Conservation (phyloP, 2,113 vertebrate genomes). For the Ranitomeya imitator region DNA sequence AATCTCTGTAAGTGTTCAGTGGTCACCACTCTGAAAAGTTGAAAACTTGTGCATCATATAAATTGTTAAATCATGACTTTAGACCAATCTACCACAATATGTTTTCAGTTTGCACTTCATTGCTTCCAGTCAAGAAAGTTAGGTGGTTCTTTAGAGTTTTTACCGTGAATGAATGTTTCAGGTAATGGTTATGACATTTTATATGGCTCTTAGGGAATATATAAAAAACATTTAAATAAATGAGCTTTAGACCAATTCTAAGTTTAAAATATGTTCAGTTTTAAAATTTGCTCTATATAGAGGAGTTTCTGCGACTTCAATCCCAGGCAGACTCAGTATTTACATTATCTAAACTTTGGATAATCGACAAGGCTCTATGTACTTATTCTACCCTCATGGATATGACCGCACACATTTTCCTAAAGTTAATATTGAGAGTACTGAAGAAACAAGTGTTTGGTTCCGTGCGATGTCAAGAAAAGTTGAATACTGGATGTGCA, state of each 20-base stretch:
- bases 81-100: conserved; percentile 19
- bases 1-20: conserved; percentile 35
- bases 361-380: background rate
- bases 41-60: conserved; percentile 37
- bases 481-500: no score
- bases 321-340: no score
- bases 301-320: background rate
- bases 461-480: no score
- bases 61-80: conserved; percentile 19
- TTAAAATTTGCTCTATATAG: background rate
- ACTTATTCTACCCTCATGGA: background rate
- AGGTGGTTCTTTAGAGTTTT: background rate
- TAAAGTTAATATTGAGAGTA: background rate
- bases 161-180: background rate
- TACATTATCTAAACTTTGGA: background rate
- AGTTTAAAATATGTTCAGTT: background rate
- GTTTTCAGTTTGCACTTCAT: conserved; percentile 30
- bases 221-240: background rate
- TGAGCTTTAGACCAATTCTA: background rate
- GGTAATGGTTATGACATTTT: background rate
- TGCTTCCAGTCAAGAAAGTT: background rate
- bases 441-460: no score
- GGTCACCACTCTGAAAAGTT: background rate
- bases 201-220: background rate
- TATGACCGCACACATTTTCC: background rate